Evolutionary conservation across 2,888 invertebrate genomes (phyloP), one percentile per base, ranked within the genome.

Genomic region (Habroteleia sp.): DNA sequence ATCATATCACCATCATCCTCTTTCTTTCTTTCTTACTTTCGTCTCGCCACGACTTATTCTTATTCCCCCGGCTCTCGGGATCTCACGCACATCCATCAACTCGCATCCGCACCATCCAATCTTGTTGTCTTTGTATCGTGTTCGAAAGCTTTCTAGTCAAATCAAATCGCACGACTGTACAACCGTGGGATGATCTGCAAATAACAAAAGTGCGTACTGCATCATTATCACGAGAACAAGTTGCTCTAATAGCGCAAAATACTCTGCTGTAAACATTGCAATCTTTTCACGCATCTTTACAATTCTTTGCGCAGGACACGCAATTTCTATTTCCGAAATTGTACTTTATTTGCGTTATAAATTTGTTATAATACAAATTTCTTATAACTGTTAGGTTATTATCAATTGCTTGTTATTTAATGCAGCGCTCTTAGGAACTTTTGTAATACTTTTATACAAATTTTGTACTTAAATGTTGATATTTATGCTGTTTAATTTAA

Each of bases 121-220:
- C 84, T 86, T 87, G 87, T 85, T 87, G 87, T 87, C 87, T 86
- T 87, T 87, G 87, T 84, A 85, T 85, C 86, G 87, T 87, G 85
- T 85, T 87, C 82, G 86, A 87, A 87, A 87, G 86, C 84, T 84
- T 84, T 87, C 85, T 87, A 85, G 86, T 86, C 83, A 87, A 85
- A 85, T 87, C 85, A 86, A 87, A 85, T 86, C 84, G 85, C 85
- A 87, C 83, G 86, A 85, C 83, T 83, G 86, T 85, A 86, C 85
- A 85, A 85, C 84, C 85, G 83, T 85, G 84, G 83, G 85, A 83
- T 82, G 85, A 87, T 87, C 87, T 88, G 87, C 79, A 86, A 88
- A 86, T 83, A 86, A 84, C 81, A 86, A 87, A 85, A 84, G 82
- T 82, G 84, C 84, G 83, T 85, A 83, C 84, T 81, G 74, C 54